phyloP scores from a whole-genome alignment of 2,797 vertebrate genomes.

The Enteromius trimaculatus region DNA sequence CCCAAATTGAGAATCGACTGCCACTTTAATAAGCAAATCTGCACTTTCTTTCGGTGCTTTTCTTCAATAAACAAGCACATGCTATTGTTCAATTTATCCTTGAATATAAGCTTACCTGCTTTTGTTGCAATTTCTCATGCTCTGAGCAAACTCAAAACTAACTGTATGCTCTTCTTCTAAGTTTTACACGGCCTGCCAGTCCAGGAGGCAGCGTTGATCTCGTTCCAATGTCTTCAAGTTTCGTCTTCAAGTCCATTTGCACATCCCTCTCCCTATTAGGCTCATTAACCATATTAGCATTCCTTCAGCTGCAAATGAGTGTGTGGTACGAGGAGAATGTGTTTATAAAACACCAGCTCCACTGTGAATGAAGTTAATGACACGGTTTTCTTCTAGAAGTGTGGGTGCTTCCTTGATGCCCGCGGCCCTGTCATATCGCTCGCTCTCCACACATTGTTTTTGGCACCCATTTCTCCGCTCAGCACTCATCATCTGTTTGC shows the following conservation, averaged over 20 bases:
- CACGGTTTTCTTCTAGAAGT: slow-evolving; percentile 38
- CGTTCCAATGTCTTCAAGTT: neutral
- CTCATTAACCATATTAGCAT: slow-evolving; percentile 40
- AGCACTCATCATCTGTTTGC: slow-evolving; percentile 54
- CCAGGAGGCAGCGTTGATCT: neutral
- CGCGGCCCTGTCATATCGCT: slow-evolving; percentile 9
- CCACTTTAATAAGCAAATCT: slow-evolving; percentile 4
- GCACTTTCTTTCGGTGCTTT: neutral
- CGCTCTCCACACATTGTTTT: slow-evolving; percentile 51
- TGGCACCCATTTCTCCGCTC: slow-evolving; percentile 37
- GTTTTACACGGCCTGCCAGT: neutral
- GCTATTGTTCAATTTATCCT: slow-evolving; percentile 7
- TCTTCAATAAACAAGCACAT: neutral
- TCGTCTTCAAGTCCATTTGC: neutral
- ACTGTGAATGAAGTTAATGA: slow-evolving; percentile 32
- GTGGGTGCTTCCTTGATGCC: slow-evolving; percentile 31
- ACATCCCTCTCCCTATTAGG: neutral
- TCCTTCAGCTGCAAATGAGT: slow-evolving; percentile 10
- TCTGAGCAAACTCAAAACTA: neutral
- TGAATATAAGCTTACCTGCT: slow-evolving; percentile 3
- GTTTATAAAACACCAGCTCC: slow-evolving; percentile 44
- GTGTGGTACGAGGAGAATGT: slow-evolving; percentile 5
- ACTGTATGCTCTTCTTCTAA: neutral
- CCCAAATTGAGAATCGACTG: slow-evolving; percentile 21
- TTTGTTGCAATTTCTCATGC: neutral